Evolutionary conservation across 2,888 invertebrate genomes (phyloP).

Genomic region (Drosophila villosipedis): DNA sequence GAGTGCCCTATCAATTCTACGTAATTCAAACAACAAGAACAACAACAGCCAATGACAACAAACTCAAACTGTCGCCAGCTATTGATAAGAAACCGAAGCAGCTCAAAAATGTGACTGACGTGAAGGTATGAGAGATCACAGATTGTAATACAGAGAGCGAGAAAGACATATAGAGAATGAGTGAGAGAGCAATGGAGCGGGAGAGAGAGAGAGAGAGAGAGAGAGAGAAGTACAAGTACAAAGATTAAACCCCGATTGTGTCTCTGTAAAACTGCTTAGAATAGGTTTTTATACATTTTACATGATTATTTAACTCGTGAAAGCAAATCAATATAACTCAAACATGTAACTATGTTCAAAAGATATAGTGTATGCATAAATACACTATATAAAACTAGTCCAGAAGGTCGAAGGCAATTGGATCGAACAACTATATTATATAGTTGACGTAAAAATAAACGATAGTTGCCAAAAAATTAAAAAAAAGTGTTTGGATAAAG

Average conservation of each 20-base stretch:
- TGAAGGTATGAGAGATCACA: conserved; percentile 19
- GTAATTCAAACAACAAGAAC: conserved; percentile 43
- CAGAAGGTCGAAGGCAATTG: too few species aligned
- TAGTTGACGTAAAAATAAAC: not conserved
- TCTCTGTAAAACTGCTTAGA: not conserved
- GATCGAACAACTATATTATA: too few species aligned
- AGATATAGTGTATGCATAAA: not conserved
- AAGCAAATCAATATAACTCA: not conserved
- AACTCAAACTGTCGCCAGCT: conserved; percentile 39
- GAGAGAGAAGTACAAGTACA: not conserved
- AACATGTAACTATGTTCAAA: not conserved
- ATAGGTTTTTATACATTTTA: not conserved
- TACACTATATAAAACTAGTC: not conserved
- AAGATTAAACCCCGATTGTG: conserved; percentile 4
- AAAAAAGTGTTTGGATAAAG: not conserved
- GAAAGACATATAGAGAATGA: not conserved
- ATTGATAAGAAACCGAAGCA: conserved; percentile 51
- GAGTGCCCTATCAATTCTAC: conserved; percentile 55
- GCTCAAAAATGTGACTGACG: conserved; percentile 18
- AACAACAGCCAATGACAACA: conserved; percentile 11
- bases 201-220: not conserved
- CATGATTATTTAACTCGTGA: not conserved
- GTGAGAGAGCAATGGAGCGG: not conserved
- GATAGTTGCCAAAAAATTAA: not conserved
- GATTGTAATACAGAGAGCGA: conserved; percentile 9